These are phyloP conservation scores for Zophobas morio DNA, from an alignment of 1,140 invertebrate species.

Conservation along the genomic window DNA sequence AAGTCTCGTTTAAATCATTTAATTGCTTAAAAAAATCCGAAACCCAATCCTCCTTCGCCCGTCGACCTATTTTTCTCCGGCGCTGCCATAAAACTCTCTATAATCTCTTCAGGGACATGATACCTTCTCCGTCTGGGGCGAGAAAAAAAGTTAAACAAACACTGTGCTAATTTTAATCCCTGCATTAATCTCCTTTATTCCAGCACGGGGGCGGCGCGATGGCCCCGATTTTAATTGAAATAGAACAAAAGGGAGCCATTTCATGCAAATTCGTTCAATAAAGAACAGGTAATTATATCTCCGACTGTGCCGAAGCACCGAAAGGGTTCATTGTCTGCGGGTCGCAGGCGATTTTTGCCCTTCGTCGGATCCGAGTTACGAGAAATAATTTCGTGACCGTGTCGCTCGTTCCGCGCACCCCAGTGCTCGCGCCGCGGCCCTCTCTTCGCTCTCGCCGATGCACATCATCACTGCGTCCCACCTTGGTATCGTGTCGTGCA, in stretches of 20 bases:
- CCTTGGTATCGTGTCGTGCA: conserved; percentile 28
- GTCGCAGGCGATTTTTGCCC: conserved; percentile 4
- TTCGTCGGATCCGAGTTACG: not conserved
- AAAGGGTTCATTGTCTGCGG: conserved; percentile 33
- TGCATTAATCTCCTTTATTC: conserved; percentile 44
- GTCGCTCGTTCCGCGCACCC: not conserved
- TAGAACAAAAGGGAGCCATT: conserved; percentile 44
- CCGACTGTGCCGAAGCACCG: conserved; percentile 33
- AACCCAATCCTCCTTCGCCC: not conserved
- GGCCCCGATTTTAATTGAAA: conserved; percentile 45
- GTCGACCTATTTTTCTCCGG: conserved; percentile 28
- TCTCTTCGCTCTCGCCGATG: too few relatives aligned
- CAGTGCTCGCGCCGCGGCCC: too few relatives aligned
- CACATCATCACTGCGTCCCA: too few relatives aligned
- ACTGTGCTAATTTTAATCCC: conserved; percentile 45
- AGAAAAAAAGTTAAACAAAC: conserved; percentile 37
- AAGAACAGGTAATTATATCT: conserved; percentile 43
- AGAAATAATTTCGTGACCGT: not conserved
- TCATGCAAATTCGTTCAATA: conserved; percentile 43
- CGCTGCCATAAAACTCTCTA: conserved; percentile 32
- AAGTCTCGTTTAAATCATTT: conserved; percentile 15
- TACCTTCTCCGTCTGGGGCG: conserved; percentile 29
- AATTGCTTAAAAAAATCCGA: not conserved
- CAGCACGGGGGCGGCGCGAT: conserved; percentile 28
- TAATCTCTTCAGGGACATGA: conserved; percentile 39